phyloP scores from a whole-genome alignment of 2,797 vertebrate genomes.

The Adelosebastes latens region DNA sequence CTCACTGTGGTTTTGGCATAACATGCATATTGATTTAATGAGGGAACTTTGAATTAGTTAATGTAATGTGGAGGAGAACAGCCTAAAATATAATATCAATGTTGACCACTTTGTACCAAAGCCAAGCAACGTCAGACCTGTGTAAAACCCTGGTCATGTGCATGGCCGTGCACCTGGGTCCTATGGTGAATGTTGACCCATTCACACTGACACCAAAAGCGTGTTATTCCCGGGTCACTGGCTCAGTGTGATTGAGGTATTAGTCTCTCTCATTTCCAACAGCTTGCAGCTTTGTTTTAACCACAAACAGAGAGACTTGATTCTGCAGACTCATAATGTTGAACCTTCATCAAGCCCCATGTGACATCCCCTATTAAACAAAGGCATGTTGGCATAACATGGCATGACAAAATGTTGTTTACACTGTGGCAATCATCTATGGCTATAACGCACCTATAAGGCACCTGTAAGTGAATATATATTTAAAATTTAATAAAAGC shows the following conservation, averaged over 20 bases:
- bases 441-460: background rate
- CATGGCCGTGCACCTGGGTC: background rate
- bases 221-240: background rate
- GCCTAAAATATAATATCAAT: background rate
- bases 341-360: slow-evolving; percentile 39
- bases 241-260: background rate
- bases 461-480: background rate
- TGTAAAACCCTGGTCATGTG: background rate
- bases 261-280: slow-evolving; percentile 12
- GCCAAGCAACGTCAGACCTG: background rate
- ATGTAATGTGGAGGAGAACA: background rate
- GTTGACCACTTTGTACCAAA: background rate
- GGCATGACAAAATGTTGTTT: slow-evolving; percentile 3
- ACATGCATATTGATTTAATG: background rate
- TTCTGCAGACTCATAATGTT: slow-evolving; percentile 33
- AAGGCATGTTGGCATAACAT: slow-evolving; percentile 36
- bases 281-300: slow-evolving; percentile 46
- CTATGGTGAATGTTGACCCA: background rate
- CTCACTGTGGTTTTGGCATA: background rate
- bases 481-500: too few species aligned
- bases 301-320: slow-evolving; percentile 30
- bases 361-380: slow-evolving; percentile 33
- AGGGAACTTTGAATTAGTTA: background rate
- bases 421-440: background rate
- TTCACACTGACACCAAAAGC: background rate